Evolutionary conservation across 2,113 vertebrate genomes (phyloP).

Genomic region (Solea solea): DNA sequence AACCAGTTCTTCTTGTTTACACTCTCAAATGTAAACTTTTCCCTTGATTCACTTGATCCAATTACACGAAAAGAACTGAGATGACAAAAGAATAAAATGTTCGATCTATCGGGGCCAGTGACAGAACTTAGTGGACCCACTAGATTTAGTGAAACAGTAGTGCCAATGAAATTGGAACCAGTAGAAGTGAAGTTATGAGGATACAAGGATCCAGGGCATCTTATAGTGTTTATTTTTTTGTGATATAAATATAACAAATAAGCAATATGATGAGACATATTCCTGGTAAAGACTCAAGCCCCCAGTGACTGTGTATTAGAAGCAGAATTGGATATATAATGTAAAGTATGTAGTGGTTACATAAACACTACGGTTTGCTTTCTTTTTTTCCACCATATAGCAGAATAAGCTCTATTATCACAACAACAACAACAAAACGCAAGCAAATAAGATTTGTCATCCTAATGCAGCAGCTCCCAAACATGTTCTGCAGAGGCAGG

Average conservation of each 20-base stretch:
- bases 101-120: too few species aligned
- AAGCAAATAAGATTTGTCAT: conserved; percentile 7
- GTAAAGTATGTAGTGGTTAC: not conserved
- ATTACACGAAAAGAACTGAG: too few species aligned
- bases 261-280: not conserved
- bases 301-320: not conserved
- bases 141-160: not conserved
- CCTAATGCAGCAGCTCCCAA: too few species aligned
- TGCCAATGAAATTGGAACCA: not conserved
- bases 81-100: too few species aligned
- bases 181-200: not conserved
- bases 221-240: too few species aligned
- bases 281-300: not conserved
- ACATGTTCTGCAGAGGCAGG: too few species aligned
- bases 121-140: too few species aligned
- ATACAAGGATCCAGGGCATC: too few species aligned
- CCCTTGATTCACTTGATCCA: too few species aligned
- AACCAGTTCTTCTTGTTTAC: too few species aligned
- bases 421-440: not conserved
- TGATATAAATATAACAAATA: too few species aligned
- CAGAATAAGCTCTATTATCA: conserved; percentile 7
- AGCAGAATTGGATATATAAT: not conserved
- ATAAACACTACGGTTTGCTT: not conserved
- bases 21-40: too few species aligned
- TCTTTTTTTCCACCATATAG: conserved; percentile 29